These are phyloP conservation scores for Euplexia lucipara DNA, from an alignment of 2,888 invertebrate species.

Conservation along the genomic window DNA sequence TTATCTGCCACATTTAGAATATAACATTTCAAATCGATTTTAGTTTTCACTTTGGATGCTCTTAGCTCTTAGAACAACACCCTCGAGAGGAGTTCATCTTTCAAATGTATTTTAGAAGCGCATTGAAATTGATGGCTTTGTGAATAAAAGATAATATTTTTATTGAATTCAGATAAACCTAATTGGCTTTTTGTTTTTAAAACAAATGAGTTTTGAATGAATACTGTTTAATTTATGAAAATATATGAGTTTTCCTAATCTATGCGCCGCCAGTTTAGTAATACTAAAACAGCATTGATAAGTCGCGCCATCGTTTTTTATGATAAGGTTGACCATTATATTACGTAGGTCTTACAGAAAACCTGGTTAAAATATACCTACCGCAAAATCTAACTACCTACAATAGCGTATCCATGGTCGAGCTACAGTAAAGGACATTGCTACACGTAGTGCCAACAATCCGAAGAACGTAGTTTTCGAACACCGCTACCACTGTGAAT, in stretches of 20 bases:
- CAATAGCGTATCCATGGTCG: constrained; percentile 17
- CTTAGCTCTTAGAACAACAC: constrained; percentile 55
- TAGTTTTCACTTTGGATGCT: constrained; percentile 54
- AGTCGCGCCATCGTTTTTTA: too few species aligned
- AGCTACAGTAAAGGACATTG: constrained; percentile 22
- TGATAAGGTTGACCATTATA: too few species aligned
- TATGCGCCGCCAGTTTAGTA: not conserved
- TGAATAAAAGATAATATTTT: constrained; percentile 37
- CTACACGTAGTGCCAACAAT: constrained; percentile 26
- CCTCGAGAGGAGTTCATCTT: constrained; percentile 52
- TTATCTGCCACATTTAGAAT: constrained; percentile 48
- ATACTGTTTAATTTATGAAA: not conserved
- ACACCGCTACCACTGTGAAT: constrained; percentile 36
- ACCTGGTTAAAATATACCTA: constrained; percentile 1
- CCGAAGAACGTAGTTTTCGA: constrained; percentile 49
- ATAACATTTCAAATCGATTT: constrained; percentile 57
- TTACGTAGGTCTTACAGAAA: constrained; percentile 12
- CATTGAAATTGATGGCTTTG: constrained; percentile 48
- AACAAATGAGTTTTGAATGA: not conserved
- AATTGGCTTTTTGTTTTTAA: constrained; percentile 14
- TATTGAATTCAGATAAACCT: not conserved
- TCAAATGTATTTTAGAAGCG: constrained; percentile 46
- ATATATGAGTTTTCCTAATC: not conserved
- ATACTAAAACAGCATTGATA: too few species aligned
- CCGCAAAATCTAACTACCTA: too few species aligned